Base-by-base conservation (phyloP, 2,113 vertebrate species). In the Tricholaema leucomelas region DNA sequence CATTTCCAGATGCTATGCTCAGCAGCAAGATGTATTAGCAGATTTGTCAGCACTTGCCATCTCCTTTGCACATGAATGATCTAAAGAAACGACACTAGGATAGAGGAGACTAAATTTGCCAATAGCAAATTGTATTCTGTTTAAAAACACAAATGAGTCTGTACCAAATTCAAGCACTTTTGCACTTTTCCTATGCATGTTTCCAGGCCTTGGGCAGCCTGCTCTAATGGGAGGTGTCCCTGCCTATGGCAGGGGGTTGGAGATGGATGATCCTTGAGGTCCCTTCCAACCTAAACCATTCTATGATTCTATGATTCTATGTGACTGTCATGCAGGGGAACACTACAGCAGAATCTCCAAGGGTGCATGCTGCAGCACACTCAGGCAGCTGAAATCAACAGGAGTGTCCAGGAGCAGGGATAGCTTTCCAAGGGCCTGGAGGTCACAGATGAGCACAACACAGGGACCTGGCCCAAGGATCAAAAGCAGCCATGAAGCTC, bases 121-220 rank as follows among this genome's bases (percentile, higher is more conserved):
- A 91, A 90, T 91, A 95, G 91, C 36, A 95, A 95, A 93, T 93
- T 90, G 85, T 42, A 55, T 76, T 92, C 50, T 87, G 27, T 91
- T 92, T 85, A 71, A 92, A 95, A 93, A 87, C 76, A 73, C 2
- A 16, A 87, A 81, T 81, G 72, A 65, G 13, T 30, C 55, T 52
- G 70, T 44, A 96, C 38, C 31, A 72, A 90, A 95, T 88, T 61
- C 61, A 81, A 73, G 72, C 38, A n/a, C 15, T 91, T 87, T 85
- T 71, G 31, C 71, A 25, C 69, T 33, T 77, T 91, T 90, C 46
- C 59, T 36, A 46, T n/a, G n/a, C n/a, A n/a, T n/a, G n/a, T n/a
- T n/a, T n/a, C n/a, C n/a, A n/a, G n/a, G n/a, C n/a, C n/a, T n/a
- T n/a, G n/a, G n/a, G n/a, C n/a, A n/a, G n/a, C n/a, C n/a, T n/a